These are phyloP conservation scores for Metacarcinus magister DNA, from an alignment of 2,888 invertebrate genomes.

Conservation along the genomic window DNA sequence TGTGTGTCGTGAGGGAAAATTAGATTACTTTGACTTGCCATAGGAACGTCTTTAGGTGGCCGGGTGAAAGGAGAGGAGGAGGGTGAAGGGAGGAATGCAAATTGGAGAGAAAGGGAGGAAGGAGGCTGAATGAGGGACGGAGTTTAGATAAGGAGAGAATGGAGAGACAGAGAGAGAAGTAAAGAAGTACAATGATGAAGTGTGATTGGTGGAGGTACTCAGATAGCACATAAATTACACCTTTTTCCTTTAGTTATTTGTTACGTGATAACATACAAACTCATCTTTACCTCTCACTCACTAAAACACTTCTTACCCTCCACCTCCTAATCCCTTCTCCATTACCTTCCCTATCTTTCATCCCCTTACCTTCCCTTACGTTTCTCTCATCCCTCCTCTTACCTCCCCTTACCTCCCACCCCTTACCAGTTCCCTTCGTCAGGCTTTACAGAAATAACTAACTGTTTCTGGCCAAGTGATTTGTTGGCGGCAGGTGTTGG, in stretches of 20 bases:
- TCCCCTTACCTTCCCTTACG: not conserved
- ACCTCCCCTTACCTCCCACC: not conserved
- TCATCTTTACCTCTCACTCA: not conserved
- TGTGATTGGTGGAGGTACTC: not conserved
- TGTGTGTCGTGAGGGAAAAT: constrained; percentile 28
- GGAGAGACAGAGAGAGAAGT: not conserved
- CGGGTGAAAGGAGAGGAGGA: not conserved
- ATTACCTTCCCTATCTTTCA: not conserved
- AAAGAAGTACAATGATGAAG: not conserved
- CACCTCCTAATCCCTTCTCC: not conserved
- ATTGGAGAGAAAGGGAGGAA: not conserved
- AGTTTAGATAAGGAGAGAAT: not conserved
- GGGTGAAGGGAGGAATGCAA: not conserved
- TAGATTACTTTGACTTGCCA: not conserved
- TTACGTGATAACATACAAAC: not conserved
- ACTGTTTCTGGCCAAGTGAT: constrained; percentile 2
- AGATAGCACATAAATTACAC: not conserved
- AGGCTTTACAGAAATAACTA: constrained; percentile 37
- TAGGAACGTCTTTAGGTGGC: not conserved
- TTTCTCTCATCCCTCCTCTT: not conserved
- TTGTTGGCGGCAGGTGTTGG: constrained; percentile 30
- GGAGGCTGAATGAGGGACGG: not conserved
- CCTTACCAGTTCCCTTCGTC: not conserved
- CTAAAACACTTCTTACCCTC: not conserved
- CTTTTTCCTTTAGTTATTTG: not conserved